These are phyloP conservation scores for Argya squamiceps DNA, from an alignment of 2,797 vertebrate genomes.

Conservation along the genomic window DNA sequence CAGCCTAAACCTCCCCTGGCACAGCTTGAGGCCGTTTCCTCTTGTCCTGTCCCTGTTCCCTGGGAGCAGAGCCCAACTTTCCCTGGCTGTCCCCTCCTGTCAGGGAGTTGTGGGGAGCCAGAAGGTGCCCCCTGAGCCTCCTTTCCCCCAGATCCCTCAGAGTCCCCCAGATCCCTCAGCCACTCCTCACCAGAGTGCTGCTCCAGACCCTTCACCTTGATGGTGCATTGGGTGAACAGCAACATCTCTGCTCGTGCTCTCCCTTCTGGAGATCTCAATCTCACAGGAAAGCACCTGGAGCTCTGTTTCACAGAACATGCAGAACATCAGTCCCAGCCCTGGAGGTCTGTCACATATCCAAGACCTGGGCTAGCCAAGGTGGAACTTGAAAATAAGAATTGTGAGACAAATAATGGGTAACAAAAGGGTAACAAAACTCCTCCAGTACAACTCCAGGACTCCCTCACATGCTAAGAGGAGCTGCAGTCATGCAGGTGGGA, in stretches of 20 bases:
- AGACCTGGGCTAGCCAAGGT: not conserved
- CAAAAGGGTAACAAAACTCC: not conserved
- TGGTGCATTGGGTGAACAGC: not conserved
- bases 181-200: not conserved
- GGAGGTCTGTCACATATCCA: not conserved
- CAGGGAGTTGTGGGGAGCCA: not conserved
- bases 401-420: not conserved
- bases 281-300: not conserved
- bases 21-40: accelerated
- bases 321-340: not conserved
- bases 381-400: not conserved
- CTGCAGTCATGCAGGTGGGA: not conserved
- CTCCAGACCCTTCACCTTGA: not conserved
- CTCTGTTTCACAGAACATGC: accelerated
- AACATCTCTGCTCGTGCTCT: not conserved
- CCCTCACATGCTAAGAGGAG: not conserved
- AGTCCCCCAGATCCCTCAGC: not conserved
- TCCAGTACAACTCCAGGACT: not conserved
- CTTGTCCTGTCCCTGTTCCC: not conserved
- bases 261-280: not conserved
- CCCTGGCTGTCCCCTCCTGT: not conserved
- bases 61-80: not conserved
- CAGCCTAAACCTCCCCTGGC: not conserved
- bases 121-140: not conserved
- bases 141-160: not conserved